Evolutionary conservation across 2,888 invertebrate species (phyloP).

Genomic region (Tortrix viridana): DNA sequence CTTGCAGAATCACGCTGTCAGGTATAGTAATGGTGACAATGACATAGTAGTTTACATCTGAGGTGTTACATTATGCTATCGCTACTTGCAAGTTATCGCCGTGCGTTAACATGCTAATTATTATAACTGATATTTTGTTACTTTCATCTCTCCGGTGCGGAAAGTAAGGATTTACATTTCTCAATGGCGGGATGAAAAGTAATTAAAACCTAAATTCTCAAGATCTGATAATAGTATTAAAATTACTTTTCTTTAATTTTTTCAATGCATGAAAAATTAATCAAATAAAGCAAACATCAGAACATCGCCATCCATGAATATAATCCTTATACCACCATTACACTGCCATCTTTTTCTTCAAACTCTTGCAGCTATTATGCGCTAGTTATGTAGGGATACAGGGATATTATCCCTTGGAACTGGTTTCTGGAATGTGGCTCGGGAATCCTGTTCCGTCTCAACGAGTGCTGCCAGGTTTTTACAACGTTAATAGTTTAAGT

Average conservation of each 20-base stretch:
- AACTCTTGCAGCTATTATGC: constrained; percentile 20
- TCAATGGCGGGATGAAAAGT: too few relatives aligned
- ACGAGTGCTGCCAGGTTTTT: neutral
- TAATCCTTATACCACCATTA: constrained; percentile 7
- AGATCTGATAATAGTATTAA: too few relatives aligned
- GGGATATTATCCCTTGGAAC: constrained; percentile 5
- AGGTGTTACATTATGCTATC: neutral
- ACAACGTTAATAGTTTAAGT: constrained; percentile 2
- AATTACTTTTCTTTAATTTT: too few relatives aligned
- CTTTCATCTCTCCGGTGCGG: too few relatives aligned
- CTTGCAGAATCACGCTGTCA: constrained; percentile 7
- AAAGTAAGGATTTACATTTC: too few relatives aligned
- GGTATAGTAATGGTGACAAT: constrained; percentile 15
- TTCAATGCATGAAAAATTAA: too few relatives aligned
- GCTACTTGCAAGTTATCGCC: neutral
- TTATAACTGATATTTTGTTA: neutral
- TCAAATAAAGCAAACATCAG: neutral
- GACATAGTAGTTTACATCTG: constrained; percentile 5
- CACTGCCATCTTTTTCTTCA: constrained; percentile 2
- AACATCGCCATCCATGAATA: neutral
- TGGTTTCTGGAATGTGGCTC: constrained; percentile 25
- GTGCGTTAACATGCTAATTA: neutral
- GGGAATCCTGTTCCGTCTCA: constrained; percentile 1
- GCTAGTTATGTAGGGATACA: neutral
- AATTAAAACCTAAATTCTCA: too few relatives aligned